Percentiles rank a stretch among this genome's conserved stretches.
phyloP scores from a whole-genome alignment of 2,113 vertebrate species.

The sheep (Ovis aries) region ARS-UI_Ramb_v3.0 NC_056055.1:24651501-24652000 shows the following conservation, averaged over 20 bases:
- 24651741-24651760: background rate
- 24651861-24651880: background rate
- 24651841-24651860: too few relatives aligned
- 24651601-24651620: background rate
- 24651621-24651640: background rate
- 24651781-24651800: rapidly evolving
- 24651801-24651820: background rate
- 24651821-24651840: background rate
- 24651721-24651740: rapidly evolving
- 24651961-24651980: background rate
- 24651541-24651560: rapidly evolving
- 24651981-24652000: background rate
- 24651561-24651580: background rate
- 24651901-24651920: background rate
- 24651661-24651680: background rate
- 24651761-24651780: background rate
- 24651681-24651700: background rate
- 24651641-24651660: background rate
- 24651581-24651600: background rate
- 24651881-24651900: rapidly evolving
- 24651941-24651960: background rate
- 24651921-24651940: rapidly evolving
- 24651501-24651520: background rate
- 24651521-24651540: background rate
- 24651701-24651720: background rate